Evolutionary conservation across 2,888 invertebrate species (phyloP), one percentile per base, ranked within the genome.

Genomic region (Malthinus flaveolus): DNA sequence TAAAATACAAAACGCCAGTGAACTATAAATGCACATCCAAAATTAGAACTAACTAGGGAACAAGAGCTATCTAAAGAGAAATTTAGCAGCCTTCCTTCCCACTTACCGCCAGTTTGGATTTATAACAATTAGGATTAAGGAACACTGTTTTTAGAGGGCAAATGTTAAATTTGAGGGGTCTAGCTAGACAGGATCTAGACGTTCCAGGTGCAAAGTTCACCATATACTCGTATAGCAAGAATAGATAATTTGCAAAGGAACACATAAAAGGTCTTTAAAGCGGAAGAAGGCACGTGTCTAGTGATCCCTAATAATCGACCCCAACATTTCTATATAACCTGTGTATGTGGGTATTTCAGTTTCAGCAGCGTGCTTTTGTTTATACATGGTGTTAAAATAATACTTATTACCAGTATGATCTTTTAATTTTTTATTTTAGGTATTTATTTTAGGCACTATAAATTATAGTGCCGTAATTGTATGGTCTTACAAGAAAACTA

Each of bases 161-260:
- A 55, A 62, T 32, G 60, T 63, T 59, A 63, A 60, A 65, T 63
- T 63, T 63, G 58, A 56, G 50, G 63, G 63, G 63, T 63, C 54
- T 58, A 35, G 46, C 61, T 55, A 65, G 65, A 65, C 65, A 59
- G 11, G 47, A 54, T 35, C 65, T 62, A 65, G 65, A 65, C 65
- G 44, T 57, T 48, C 65, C 65, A 65, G 65, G 65, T 65, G 65
- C 52, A 32, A 49, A 32, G 34, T 23, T 23, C 23, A 5, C 23
- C 23, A n/a, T n/a, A n/a, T 47, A 32, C 23, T 13, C 13, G 31
- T 13, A 34, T 47, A 56, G 51, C 36, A 56, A 56, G 49, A 59
- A 59, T 53, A 32, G 42, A 31, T 15, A 49, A 59, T 50, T 59
- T 44, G 23, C 9, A 32, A 23, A 10, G 12, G 7, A 54, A 15